Evolutionary conservation across 1,140 invertebrate genomes (phyloP).

Genomic region (Ridgeia piscesae): DNA sequence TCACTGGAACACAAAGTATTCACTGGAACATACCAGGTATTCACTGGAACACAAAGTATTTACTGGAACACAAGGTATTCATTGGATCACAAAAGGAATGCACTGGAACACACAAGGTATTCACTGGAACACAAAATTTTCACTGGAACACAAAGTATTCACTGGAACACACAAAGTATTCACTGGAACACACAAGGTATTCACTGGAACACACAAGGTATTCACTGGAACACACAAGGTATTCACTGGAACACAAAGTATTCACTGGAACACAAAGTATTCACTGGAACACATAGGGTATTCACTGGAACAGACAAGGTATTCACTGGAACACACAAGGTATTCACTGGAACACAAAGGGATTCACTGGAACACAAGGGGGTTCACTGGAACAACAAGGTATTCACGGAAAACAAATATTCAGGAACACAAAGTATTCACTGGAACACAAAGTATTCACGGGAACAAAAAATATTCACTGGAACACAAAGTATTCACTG

Average conservation of each 20-base stretch:
- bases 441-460: conserved; percentile 10
- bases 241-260: conserved; percentile 16
- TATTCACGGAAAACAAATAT: too few species aligned
- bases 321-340: background rate
- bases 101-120: conserved; percentile 17
- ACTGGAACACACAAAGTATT: background rate
- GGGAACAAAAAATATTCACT: background rate
- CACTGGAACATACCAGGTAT: too few species aligned
- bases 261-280: background rate
- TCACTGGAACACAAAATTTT: background rate
- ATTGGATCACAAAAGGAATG: too few species aligned
- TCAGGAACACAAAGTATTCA: background rate
- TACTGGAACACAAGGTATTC: background rate
- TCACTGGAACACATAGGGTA: too few species aligned
- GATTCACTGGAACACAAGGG: background rate
- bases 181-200: too few species aligned
- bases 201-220: conserved; percentile 18
- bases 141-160: conserved; percentile 12
- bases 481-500: conserved; percentile 8
- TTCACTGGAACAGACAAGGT: conserved; percentile 15
- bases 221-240: background rate
- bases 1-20: background rate
- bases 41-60: conserved; percentile 13
- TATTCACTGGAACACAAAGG: conserved; percentile 13
- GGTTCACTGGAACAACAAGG: conserved; percentile 18